Conservation (phyloP, 2,888 invertebrate species). For the Adelognathus sp. region DNA sequence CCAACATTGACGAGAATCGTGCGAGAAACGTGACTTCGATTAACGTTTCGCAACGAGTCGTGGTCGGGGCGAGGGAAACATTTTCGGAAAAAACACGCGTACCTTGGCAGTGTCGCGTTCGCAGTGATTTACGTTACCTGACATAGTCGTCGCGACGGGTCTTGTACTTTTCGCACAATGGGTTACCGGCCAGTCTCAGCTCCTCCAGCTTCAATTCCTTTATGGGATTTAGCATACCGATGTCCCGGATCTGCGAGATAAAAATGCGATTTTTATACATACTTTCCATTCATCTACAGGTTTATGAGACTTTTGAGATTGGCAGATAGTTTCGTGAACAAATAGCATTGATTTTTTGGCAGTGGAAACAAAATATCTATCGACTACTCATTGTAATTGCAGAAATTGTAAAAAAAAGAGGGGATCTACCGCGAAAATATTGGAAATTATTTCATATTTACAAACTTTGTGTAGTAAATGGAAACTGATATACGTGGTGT, state of each 20-base stretch:
- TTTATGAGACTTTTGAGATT: too few relatives aligned
- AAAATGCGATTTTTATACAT: slow-evolving; percentile 26
- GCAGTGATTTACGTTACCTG: slow-evolving; percentile 85
- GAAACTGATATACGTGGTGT: too few relatives aligned
- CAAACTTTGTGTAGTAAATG: too few relatives aligned
- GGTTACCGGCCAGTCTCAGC: slow-evolving; percentile 90
- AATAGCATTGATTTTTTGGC: not conserved
- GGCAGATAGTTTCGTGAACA: not conserved
- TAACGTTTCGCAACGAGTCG: slow-evolving; percentile 10
- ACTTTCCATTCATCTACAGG: too few relatives aligned
- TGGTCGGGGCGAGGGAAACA: not conserved
- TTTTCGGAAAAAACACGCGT: slow-evolving; percentile 29
- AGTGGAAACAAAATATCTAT: not conserved
- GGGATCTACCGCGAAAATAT: not conserved
- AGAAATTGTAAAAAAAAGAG: not conserved
- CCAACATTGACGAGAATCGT: not conserved
- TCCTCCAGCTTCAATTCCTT: slow-evolving; percentile 89
- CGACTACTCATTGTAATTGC: too few relatives aligned
- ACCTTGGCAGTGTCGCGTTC: slow-evolving; percentile 3
- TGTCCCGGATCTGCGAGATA: slow-evolving; percentile 85
- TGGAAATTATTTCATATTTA: too few relatives aligned
- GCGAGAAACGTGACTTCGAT: not conserved
- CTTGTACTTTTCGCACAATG: slow-evolving; percentile 89
- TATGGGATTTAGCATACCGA: slow-evolving; percentile 86
- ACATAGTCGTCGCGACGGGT: slow-evolving; percentile 88